phyloP scores from a whole-genome alignment of 2,113 vertebrate species.

The Chloroceryle aenea region DNA sequence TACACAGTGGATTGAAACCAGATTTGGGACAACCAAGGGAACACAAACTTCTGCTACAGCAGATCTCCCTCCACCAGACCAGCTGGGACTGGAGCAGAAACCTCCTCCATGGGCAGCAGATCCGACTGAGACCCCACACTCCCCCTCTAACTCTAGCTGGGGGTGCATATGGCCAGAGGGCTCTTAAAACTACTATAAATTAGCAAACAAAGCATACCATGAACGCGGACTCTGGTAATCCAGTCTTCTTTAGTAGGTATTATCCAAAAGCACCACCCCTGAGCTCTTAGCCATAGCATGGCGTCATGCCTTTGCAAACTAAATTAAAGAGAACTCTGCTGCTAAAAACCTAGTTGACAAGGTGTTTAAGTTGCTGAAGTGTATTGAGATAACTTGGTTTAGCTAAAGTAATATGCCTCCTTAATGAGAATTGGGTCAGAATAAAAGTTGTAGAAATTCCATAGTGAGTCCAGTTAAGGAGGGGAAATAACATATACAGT shows the following conservation, averaged over 20 bases:
- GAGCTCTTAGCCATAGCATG: not conserved
- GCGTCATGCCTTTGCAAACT: not conserved
- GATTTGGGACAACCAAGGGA: not conserved
- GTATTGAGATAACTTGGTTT: not conserved
- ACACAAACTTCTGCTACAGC: not conserved
- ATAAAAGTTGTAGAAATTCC: not conserved
- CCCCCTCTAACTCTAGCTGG: not conserved
- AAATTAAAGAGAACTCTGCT: not conserved
- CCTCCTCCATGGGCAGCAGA: not conserved
- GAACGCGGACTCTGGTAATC: not conserved
- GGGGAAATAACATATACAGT: not conserved
- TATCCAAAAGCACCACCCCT: not conserved
- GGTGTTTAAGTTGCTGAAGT: not conserved
- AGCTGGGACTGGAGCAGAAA: not conserved
- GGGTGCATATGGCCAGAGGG: not conserved
- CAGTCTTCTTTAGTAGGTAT: not conserved
- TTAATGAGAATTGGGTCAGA: not conserved
- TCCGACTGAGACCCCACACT: not conserved
- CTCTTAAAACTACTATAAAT: not conserved
- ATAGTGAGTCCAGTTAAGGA: not conserved
- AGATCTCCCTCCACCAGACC: not conserved
- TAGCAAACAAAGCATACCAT: not conserved
- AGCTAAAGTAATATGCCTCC: not conserved
- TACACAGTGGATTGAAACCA: not conserved
- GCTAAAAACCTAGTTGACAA: conserved; percentile 3